Conservation (phyloP, 2,113 vertebrate species). For the Oxygymnocypris stewartii region DNA sequence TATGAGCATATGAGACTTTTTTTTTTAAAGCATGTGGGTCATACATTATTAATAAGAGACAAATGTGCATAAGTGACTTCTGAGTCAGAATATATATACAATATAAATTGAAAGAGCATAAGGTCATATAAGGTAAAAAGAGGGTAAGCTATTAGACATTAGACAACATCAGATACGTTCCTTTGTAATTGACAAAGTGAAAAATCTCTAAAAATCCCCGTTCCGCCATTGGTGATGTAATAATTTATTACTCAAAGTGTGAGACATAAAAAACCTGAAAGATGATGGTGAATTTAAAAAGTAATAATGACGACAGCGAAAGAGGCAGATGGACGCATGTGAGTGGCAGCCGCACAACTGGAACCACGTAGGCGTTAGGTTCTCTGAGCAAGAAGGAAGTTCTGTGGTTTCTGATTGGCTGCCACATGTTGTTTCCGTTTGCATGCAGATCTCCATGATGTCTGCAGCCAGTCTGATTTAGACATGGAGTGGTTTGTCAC, state of each 20-base stretch:
- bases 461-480: background rate
- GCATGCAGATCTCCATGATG: conserved; percentile 51
- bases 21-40: background rate
- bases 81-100: background rate
- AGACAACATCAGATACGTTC: background rate
- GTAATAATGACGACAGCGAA: conserved; percentile 57
- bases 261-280: background rate
- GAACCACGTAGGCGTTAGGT: background rate
- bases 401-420: conserved; percentile 45
- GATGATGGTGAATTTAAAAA: background rate
- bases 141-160: background rate
- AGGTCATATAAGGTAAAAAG: background rate
- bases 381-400: conserved; percentile 58
- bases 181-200: background rate
- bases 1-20: background rate
- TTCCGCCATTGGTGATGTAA: background rate
- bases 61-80: background rate
- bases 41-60: background rate
- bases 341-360: background rate
- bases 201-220: background rate
- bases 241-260: background rate
- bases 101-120: too few relatives aligned
- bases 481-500: conserved; percentile 1
- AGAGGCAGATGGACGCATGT: conserved; percentile 30
- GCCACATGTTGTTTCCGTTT: conserved; percentile 34